Evolutionary conservation across 2,797 vertebrate genomes (phyloP), one percentile per base, ranked within the genome.

Genomic region (Spinus olivaceus): DNA sequence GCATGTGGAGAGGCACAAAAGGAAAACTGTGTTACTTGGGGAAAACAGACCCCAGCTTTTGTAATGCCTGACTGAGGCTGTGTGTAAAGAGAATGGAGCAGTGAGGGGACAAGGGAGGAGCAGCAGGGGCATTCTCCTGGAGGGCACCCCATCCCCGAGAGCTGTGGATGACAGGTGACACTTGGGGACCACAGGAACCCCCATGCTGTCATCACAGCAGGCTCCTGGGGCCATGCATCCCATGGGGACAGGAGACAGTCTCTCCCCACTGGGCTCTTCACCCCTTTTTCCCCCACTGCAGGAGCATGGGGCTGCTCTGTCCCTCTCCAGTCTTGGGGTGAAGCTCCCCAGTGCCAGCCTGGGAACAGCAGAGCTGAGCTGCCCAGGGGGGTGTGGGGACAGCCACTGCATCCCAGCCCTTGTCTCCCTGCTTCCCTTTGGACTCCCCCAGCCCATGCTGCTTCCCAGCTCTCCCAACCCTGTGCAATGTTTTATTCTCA

Each of bases 191-290:
- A 2, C 5, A 3, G 71, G 22, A 42, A 12, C 21, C n/a, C 23
- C 15, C 0, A 1, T 15, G 13, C n/a, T 22, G 1, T 2, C 22
- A 4, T 49, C 71, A 17, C 4, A 1, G 19, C 3, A 2, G 16
- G 61, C 20, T 76, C 11, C 54, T 2, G 4, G 37, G 41, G 20
- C 53, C 0, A 0, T 49, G 37, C 20, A 10, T 67, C 20, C 41
- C 15, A 0, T 5, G 4, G 24, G 47, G 21, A n/a, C 41, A 49
- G 57, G n/a, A 73, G 15, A 10, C 14, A 2, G 0, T 33, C 42
- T 46, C 28, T 74, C 32, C 24, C 50, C 30, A 4, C 21, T 46
- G 23, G 27, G 47, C 23, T 83, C 56, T 54, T 80, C 11, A 1
- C 9, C 20, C 37, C 28, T 64, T 91, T 51, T 49, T 14, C 42